Evolutionary conservation across 2,113 vertebrate genomes (phyloP), one percentile per base, ranked within the genome.

Genomic region (Rhynchopsitta pachyrhyncha): DNA sequence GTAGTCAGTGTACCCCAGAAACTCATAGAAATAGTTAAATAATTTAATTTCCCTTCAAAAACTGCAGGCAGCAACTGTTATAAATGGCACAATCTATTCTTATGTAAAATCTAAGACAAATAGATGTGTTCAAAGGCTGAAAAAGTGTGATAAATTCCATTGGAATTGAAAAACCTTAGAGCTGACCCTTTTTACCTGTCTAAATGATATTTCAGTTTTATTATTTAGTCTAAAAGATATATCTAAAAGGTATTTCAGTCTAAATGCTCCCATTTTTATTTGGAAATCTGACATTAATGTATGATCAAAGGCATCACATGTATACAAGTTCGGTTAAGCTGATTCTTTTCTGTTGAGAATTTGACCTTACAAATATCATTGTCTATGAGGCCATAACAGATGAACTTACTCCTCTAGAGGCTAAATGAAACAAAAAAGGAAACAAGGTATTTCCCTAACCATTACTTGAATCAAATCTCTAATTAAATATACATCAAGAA

Each of bases 401-500:
- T 28, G 7, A 47, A 60, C n/a, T 77, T 64, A 33, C 13, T 68
- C 22, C 18, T 33, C 53, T 39, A 73, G 47, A 71, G 67, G 46
- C 5, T 68, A 82, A 82, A 44, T 12, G 16, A 69, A 76, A 64
- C 31, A 90, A 94, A 62, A 41, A 81, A 88, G 44, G 10, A 88
- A 90, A 66, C 3, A 60, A 82, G 35, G 50, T 24, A 41, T 91
- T 90, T 95, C 62, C n/a, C 25, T 60, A 74, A 82, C 31, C 13
- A 44, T 91, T 82, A 67, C 55, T 90, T 35, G 60, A 69, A 68
- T 87, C 28, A 79, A 82, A 82, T 52, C 27, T 55, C 74, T 91
- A 63, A 85, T 94, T 82, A 94, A 93, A 91, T 86, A 91, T 55
- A 55, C 47, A 90, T 85, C n/a, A 91, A 82, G 73, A 86, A 60